Conservation (phyloP, 2,113 vertebrate species). For the Heterocephalus glaber region DNA sequence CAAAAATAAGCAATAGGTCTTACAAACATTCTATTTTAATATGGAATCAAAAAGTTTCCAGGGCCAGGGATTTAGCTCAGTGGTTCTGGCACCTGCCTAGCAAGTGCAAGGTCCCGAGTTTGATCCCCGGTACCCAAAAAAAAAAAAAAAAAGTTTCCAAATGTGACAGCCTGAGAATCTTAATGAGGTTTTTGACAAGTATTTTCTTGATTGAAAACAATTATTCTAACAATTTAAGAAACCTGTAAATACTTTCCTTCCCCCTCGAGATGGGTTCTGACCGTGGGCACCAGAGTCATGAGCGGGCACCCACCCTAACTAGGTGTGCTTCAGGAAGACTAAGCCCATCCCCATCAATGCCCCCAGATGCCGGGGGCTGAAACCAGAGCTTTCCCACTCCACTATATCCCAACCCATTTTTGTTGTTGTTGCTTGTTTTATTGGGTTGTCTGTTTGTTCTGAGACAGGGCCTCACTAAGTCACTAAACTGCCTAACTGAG, state of each 20-base stretch:
- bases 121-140: too few species aligned
- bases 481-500: neutral
- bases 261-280: neutral
- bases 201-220: conserved; percentile 41
- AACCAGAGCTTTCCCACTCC: neutral
- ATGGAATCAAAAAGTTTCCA: neutral
- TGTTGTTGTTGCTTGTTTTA: neutral
- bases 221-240: conserved; percentile 4
- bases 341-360: neutral
- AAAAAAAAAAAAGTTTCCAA: too few species aligned
- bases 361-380: neutral
- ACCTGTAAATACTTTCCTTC: neutral
- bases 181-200: neutral
- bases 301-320: neutral
- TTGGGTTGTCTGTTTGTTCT: neutral
- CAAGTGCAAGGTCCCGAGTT: too few species aligned
- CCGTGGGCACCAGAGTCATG: neutral
- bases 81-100: too few species aligned
- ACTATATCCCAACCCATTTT: neutral
- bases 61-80: too few species aligned
- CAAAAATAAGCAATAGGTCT: neutral
- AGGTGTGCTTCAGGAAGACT: neutral
- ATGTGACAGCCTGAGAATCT: neutral
- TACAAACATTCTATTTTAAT: neutral
- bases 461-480: neutral